Evolutionary conservation across 2,113 vertebrate species (phyloP).

Genomic region (Neopipo cinnamomea): DNA sequence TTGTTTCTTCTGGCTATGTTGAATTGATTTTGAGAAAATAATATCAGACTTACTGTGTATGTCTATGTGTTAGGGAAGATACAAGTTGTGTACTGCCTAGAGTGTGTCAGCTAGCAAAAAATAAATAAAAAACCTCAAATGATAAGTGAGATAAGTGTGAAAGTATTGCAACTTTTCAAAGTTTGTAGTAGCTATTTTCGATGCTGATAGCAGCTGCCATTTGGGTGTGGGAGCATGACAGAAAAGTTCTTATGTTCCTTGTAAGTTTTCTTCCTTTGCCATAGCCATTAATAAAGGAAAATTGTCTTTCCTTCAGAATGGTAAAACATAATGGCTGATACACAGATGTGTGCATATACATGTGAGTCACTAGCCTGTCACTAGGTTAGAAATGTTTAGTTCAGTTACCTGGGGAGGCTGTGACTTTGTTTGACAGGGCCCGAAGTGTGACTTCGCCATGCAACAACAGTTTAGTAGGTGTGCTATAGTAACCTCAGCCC

Average conservation of each 20-base stretch:
- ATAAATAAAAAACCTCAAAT: background rate
- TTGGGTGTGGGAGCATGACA: background rate
- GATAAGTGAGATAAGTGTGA: background rate
- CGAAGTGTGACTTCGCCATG: background rate
- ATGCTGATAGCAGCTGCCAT: background rate
- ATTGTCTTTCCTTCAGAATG: background rate
- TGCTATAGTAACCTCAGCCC: background rate
- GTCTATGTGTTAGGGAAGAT: background rate
- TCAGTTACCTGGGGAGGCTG: background rate
- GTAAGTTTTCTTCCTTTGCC: background rate
- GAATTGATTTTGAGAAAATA: slow-evolving; percentile 44
- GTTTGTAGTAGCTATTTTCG: background rate
- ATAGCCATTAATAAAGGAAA: background rate
- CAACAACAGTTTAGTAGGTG: background rate
- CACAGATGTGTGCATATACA: background rate
- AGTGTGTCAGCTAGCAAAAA: background rate
- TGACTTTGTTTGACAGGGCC: background rate
- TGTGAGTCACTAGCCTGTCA: background rate
- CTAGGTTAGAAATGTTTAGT: background rate
- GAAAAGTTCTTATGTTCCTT: background rate
- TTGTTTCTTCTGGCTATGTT: slow-evolving; percentile 21
- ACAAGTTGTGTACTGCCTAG: background rate
- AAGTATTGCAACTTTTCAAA: background rate
- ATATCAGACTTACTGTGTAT: background rate
- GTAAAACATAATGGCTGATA: background rate